phyloP scores from a whole-genome alignment of 2,888 invertebrate species.

The Parnassius glacialis region DNA sequence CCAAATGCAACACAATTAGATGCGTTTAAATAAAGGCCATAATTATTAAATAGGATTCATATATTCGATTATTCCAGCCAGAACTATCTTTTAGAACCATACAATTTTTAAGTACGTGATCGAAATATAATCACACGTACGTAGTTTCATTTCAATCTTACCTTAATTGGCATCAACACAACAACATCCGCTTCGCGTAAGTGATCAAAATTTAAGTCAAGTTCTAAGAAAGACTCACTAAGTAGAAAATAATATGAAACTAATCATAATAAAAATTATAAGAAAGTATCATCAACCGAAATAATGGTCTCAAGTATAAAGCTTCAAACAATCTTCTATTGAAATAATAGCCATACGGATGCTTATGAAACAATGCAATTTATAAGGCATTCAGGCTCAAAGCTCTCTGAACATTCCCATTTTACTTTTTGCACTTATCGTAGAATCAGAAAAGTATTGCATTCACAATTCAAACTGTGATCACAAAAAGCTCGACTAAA shows the following conservation, averaged over 20 bases:
- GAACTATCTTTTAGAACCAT: too few species aligned
- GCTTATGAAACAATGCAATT: constrained; percentile 25
- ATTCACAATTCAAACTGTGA: constrained; percentile 58
- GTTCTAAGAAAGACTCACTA: constrained; percentile 27
- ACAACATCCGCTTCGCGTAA: constrained; percentile 21
- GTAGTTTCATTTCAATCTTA: constrained; percentile 13
- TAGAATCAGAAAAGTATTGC: constrained; percentile 46
- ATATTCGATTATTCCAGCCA: too few species aligned
- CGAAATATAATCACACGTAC: constrained; percentile 19
- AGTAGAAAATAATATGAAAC: constrained; percentile 28
- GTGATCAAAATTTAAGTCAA: constrained; percentile 22
- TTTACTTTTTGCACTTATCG: constrained; percentile 50
- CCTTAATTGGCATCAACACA: constrained; percentile 22
- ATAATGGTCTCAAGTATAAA: constrained; percentile 21
- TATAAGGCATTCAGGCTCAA: constrained; percentile 22
- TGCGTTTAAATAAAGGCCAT: too few species aligned
- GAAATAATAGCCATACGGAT: constrained; percentile 18
- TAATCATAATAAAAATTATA: constrained; percentile 27
- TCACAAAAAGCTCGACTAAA: constrained; percentile 74
- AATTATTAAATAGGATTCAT: too few species aligned
- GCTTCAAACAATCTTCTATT: constrained; percentile 20
- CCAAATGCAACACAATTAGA: too few species aligned
- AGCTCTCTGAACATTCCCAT: constrained; percentile 31
- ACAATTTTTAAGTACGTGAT: constrained; percentile 12
- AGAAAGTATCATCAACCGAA: constrained; percentile 20